A percentile compares a stretch with the other conserved stretches of the same genome.
phyloP scores from a whole-genome alignment of 2,888 invertebrate genomes.

The Drosophila acutilabella region DNA sequence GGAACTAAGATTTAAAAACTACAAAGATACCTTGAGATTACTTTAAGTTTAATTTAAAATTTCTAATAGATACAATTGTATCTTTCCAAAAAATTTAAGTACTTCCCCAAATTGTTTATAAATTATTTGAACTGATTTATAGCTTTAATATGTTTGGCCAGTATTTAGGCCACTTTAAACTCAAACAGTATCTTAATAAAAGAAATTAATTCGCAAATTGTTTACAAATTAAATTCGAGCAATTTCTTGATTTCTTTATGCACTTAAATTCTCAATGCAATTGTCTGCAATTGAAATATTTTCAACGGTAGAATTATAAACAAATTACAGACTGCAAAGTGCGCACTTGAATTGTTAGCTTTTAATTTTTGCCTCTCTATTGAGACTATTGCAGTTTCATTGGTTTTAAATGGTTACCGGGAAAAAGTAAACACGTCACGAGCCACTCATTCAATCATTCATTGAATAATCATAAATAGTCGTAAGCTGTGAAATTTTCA shows the following conservation, averaged over 20 bases:
- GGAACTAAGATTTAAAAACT: too few relatives aligned
- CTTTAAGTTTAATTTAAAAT: too few relatives aligned
- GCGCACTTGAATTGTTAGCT: constrained; percentile 10
- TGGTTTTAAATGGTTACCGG: constrained; percentile 59
- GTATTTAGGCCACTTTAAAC: too few relatives aligned
- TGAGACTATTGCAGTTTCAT: constrained; percentile 61
- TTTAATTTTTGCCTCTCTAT: not conserved
- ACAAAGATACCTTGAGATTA: too few relatives aligned
- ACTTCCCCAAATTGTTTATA: too few relatives aligned
- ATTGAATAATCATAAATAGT: constrained; percentile 46
- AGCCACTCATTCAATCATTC: constrained; percentile 21
- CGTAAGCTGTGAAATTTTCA: constrained; percentile 17
- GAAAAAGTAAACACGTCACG: constrained; percentile 40
- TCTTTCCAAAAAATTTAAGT: too few relatives aligned
- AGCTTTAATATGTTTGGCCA: too few relatives aligned
- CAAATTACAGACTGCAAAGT: constrained; percentile 9
- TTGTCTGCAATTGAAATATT: not conserved
- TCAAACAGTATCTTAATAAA: too few relatives aligned
- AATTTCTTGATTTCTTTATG: not conserved
- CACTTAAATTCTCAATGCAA: not conserved
- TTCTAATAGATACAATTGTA: too few relatives aligned
- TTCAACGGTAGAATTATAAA: constrained; percentile 11
- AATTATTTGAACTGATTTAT: too few relatives aligned
- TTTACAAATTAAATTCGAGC: not conserved
- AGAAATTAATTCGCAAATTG: not conserved